Evolutionary conservation across 2,888 invertebrate species (phyloP), one percentile per base, ranked within the genome.

Genomic region (Celastrina argiolus): DNA sequence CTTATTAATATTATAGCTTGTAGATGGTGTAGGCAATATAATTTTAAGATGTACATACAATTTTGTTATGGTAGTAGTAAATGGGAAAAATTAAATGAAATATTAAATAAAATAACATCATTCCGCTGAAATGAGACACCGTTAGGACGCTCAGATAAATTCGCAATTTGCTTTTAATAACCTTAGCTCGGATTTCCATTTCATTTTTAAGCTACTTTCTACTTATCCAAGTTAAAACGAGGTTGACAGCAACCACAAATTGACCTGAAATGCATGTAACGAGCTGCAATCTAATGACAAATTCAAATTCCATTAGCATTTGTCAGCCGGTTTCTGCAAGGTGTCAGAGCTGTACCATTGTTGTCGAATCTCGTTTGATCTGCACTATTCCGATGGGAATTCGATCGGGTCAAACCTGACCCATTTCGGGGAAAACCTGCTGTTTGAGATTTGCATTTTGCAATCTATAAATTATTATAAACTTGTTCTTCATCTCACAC

Each of bases 321-420:
- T 67, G 51, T 66, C 58, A 69, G 59, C 72, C 69, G 70, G 72
- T 73, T 71, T 71, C 69, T 70, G 71, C 71, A 69, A 69, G 64
- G 71, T 74, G 74, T 68, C 72, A 71, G 69, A 65, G 67, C 69
- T 74, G 70, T 66, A 63, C 65, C 64, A 69, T 67, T 74, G 76
- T 82, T 82, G 83, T 72, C 68, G 76, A 80, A 83, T 83, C 84
- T 78, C 69, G 83, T 85, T 84, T 81, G 70, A 67, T 73, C 73
- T 74, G 72, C 67, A 74, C 71, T 68, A 81, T 84, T 86, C 86
- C 83, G 84, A 89, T 90, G 89, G 81, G 89, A 90, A 79, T 77
- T 75, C 70, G 73, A 81, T 84, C 86, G 76, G 73, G 86, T 87
- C 83, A 78, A 76, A 81, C 81, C 77, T 73, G 75, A 74, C 75